Base-by-base conservation (phyloP, 2,797 vertebrate species). In the Phrynocephalus guinanensis region DNA sequence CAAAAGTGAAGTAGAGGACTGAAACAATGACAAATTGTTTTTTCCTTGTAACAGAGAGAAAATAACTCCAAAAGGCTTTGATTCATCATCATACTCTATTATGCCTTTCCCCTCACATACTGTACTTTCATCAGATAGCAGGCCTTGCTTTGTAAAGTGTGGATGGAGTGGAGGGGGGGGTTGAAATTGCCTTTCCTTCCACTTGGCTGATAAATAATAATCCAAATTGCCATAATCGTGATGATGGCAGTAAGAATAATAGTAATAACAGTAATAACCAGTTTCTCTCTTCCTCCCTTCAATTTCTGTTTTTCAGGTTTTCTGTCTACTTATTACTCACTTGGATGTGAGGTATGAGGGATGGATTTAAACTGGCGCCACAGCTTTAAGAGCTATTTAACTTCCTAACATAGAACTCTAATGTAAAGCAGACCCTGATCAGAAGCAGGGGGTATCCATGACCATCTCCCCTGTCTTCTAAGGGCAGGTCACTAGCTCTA, bases 61-160 rank as follows among this genome's bases (percentile, higher is more conserved):
- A 87, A 91, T 66, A 86, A 88, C 73, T 2, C 82, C 89, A 93
- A 96, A 97, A 96, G 93, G 86, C 84, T 1, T 66, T 96, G 94
- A 96, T 96, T 96, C 95, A 92, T 91, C 96, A 95, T 96, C 95
- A 91, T 88, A 90, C 4, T n/a, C 87, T 88, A 93, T 94, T 95
- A 87, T 92, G 89, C 89, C 91, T 94, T 84, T 93, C 91, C 33
- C 6, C 22, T 20, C 15, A 82, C 3, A 28, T 88, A 95, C 79
- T 63, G 24, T 88, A 95, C 79, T 63, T 70, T 93, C 92, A 86
- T 85, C 44, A 90, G 0, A 2, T 87, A 83, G 87, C 92, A 91
- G 86, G 86, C 89, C 86, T 92, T 84, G 81, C 91, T 94, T 87
- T 84, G 78, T 83, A 1, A 71, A 78, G 85, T 83, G 89, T 92